Base-by-base conservation (phyloP, 2,797 vertebrate species). In the Mycteria americana region DNA sequence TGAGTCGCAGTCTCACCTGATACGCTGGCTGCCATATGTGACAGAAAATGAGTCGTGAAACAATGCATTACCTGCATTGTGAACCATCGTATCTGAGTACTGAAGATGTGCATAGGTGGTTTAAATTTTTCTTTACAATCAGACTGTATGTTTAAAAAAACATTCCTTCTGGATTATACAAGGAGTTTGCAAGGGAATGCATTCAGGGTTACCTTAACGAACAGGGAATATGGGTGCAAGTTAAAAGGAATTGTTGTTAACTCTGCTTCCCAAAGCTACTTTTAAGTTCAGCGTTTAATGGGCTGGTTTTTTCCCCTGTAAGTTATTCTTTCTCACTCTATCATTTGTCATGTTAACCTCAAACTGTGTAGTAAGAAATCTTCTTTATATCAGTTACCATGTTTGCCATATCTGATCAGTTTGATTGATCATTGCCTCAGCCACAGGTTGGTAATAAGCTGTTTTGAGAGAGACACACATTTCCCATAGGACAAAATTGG, bases 381-480 rank as follows among this genome's bases (percentile, higher is more conserved):
- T 98, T 98, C 98, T 97, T 98, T 97, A 98, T 97, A 98, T 99
- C 98, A 98, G 98, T 95, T 97, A 98, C 98, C 97, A 96, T 97
- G 98, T 99, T 99, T 99, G 99, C 99, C 98, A 98, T 97, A 98
- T 97, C 99, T 97, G 98, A 99, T 99, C 99, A 99, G 98, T 96
- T 97, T 99, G 99, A 99, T 99, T 99, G 99, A 99, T 99, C 98
- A 99, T 98, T 97, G 96, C 95, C 93, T 95, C 74, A 96, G 98
- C 98, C 98, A 98, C 98, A 98, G 98, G 98, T 98, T 98, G 98
- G 98, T 98, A 99, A 99, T 99, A 99, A 99, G 98, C 99, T 98
- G 98, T 98, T 98, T 89, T 91, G 97, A 97, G 96, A 98, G 98
- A 98, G 98, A 98, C 97, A 96, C 96, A 94, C 98, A 98, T 99